Base-by-base conservation (phyloP, 1,140 invertebrate genomes). In the Kradibia gibbosae region DNA sequence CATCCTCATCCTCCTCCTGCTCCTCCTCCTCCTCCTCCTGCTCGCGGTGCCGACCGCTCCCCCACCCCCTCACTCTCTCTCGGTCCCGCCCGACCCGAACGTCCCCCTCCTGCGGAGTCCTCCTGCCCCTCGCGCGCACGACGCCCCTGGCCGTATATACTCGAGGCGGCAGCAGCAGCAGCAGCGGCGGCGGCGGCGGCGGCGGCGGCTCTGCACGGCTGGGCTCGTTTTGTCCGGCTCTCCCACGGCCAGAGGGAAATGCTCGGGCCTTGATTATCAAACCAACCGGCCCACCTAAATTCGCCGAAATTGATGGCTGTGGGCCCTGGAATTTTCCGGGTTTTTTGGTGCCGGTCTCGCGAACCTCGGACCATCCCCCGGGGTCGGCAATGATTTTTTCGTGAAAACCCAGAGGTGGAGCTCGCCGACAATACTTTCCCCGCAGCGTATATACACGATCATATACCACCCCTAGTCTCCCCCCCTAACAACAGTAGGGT, bases 401-500 rank as follows among this genome's bases (percentile, higher is more conserved):
- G 65, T 77, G 83, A 89, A 89, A 90, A 88, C 78, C 83, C 86
- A 86, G 89, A 91, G 90, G 88, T 88, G 88, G 88, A 91, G 88
- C 89, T 87, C 87, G 84, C 87, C 84, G 90, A 91, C 90, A 91
- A 91, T 91, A 91, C 89, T 91, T 91, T 87, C 85, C 72, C 90
- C 53, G 87, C 84, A 84, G 80, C 84, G 87, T 91, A 91, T 91
- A 91, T 91, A 91, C 89, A 90, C 88, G 90, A 91, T 91, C 90
- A 91, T 91, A 91, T 91, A 91, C 90, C 90, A 91, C 91, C 91
- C 90, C 90, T 91, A 90, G 89, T 88, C 89, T 89, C 89, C 87
- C 88, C 88, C 87, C 88, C 89, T 88, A 90, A 91, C 89, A 91
- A 90, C 90, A 90, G 88, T 88, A 87, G 89, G 89, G 89, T 90